Evolutionary conservation across 2,888 invertebrate genomes (phyloP).

Genomic region (Sisyra nigra): DNA sequence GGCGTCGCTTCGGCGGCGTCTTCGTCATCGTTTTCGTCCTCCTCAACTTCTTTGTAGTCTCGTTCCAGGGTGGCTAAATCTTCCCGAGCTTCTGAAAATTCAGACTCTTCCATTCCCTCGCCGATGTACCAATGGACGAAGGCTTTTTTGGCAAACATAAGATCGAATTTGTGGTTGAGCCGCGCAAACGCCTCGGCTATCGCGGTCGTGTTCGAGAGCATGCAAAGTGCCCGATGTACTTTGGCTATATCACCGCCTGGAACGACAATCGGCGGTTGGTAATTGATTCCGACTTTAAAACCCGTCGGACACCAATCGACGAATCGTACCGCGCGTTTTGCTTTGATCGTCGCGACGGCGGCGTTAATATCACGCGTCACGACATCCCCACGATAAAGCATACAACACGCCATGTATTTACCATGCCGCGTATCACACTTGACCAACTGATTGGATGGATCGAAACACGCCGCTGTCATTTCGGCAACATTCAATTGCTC

Average conservation of each 20-base stretch:
- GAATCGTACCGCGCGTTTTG: background rate
- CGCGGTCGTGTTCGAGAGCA: conserved; percentile 2
- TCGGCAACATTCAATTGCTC: background rate
- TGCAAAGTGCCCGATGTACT: conserved; percentile 2
- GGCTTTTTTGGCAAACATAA: background rate
- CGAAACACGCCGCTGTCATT: conserved; percentile 1
- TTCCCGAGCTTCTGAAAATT: conserved; percentile 2
- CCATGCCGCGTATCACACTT: background rate
- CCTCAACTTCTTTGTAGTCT: background rate
- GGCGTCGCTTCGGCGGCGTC: no score
- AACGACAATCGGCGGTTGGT: conserved; percentile 2
- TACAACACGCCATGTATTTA: conserved; percentile 4
- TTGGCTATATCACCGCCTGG: conserved; percentile 1
- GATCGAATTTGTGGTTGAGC: conserved; percentile 2
- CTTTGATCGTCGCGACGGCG: background rate
- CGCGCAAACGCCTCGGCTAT: conserved; percentile 2
- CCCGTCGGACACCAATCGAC: conserved; percentile 5
- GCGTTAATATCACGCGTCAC: background rate
- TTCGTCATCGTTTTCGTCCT: background rate
- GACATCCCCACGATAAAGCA: conserved; percentile 4
- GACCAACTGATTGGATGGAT: background rate
- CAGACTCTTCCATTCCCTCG: conserved; percentile 3
- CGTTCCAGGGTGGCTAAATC: conserved; percentile 1
- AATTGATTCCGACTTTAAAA: conserved; percentile 3
- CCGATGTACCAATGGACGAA: conserved; percentile 3